Evolutionary conservation across 2,888 invertebrate genomes (phyloP), one percentile per base, ranked within the genome.

Genomic region (Furcula furcula): DNA sequence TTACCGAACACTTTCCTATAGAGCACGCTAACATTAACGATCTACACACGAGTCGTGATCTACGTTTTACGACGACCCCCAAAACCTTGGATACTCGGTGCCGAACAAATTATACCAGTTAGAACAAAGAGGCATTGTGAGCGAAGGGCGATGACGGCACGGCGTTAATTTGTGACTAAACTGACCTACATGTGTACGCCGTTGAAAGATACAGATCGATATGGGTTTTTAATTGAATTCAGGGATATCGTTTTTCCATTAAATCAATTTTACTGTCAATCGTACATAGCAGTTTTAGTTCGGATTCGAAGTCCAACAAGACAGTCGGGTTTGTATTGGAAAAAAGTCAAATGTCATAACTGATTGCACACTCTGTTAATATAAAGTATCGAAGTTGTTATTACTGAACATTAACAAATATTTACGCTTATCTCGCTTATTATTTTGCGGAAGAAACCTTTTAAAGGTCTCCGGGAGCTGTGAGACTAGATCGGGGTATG

Each of bases 91-190:
- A 36, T 25, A 11, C 7, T 3, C 9, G 14, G 26, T 26, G 9
- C 13, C 14, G 7, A 9, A 14, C 26, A 14, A 26, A 26, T 26
- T 26, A 21, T 9, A 26, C 4, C 46, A 44, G 54, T 59, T 59
- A 54, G 62, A 71, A 74, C 73, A 74, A 74, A 70, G 54, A 36
- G 11, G 45, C 45, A 57, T 66, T 74, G 69, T 67, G 48, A 33
- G 20, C 34, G 58, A 51, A 55, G 54, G 51, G 52, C 59, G 54
- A 53, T 63, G 58, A 52, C 54, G 47, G 48, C 38, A 60, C 52
- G 35, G 64, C 66, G 74, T 57, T 73, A 72, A 71, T 64, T 65
- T 53, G 60, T 71, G 53, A 51, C 55, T 47, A 51, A 51, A 56
- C 44, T 48, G 58, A 51, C 62, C 58, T 50, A 47, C 38, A 42